phyloP scores from a whole-genome alignment of 2,888 invertebrate species.

The Caenorhabditis becei region DNA sequence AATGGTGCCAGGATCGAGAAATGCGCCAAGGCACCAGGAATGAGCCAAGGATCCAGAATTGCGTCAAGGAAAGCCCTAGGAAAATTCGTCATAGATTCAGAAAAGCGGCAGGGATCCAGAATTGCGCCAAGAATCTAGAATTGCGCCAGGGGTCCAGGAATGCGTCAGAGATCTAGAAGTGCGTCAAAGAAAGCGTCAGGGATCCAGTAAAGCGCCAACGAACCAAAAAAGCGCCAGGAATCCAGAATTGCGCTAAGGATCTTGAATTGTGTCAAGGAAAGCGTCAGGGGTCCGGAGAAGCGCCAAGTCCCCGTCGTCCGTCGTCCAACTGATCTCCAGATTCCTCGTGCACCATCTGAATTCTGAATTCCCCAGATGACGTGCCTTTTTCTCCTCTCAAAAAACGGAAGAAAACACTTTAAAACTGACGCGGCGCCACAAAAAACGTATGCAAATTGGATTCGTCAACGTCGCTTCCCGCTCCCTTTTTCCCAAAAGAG shows the following conservation, averaged over 20 bases:
- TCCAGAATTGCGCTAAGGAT: not conserved
- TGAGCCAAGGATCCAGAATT: not conserved
- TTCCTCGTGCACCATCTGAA: too few species aligned
- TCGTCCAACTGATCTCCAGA: too few species aligned
- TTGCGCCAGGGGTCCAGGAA: not conserved
- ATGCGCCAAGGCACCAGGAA: not conserved
- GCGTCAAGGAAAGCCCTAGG: not conserved
- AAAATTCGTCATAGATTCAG: not conserved
- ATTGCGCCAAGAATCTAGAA: not conserved
- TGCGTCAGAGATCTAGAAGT: too few species aligned
- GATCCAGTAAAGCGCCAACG: too few species aligned
- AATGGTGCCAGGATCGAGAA: not conserved
- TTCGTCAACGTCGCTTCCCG: not conserved
- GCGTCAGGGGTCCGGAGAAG: not conserved
- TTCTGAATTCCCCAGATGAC: constrained; percentile 8
- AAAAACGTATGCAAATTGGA: constrained; percentile 18
- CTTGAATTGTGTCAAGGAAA: not conserved
- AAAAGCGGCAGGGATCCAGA: too few species aligned
- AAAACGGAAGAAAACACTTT: constrained; percentile 8
- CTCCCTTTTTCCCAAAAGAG: not conserved
- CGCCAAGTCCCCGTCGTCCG: too few species aligned
- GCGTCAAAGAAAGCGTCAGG: not conserved
- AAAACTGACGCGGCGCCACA: not conserved
- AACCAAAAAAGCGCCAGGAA: too few species aligned
- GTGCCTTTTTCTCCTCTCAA: not conserved